A percentile compares a stretch with the other conserved stretches of the same genome.
Conservation (phyloP, 2,797 vertebrate species). For the Sebastes oblongus region DNA sequence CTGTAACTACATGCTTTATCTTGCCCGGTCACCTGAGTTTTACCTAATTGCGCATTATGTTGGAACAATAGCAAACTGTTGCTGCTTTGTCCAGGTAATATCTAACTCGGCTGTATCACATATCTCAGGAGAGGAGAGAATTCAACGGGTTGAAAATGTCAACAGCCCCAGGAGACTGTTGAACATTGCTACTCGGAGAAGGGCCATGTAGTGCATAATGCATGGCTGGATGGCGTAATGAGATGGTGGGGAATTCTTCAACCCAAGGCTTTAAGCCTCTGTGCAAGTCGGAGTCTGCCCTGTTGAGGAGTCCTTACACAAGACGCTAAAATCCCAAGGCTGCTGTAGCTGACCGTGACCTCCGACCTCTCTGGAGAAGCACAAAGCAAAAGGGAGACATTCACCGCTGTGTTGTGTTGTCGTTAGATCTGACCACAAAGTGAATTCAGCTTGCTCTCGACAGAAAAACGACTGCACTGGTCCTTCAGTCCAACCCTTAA, state of each 20-base stretch:
- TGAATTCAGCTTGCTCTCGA: not conserved
- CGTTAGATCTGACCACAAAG: not conserved
- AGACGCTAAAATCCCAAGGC: not conserved
- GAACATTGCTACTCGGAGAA: conserved; percentile 26
- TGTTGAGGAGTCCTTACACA: not conserved
- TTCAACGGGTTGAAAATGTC: conserved; percentile 62
- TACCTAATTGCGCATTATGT: conserved; percentile 66
- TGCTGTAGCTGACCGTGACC: not conserved
- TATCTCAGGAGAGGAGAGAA: conserved; percentile 54
- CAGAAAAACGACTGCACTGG: not conserved
- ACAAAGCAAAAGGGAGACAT: not conserved
- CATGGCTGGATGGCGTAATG: conserved; percentile 20
- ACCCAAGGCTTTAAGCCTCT: conserved; percentile 1
- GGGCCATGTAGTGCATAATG: conserved; percentile 35
- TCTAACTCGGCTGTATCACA: conserved; percentile 40
- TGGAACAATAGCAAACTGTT: conserved; percentile 59
- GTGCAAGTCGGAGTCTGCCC: not conserved
- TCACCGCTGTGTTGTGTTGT: not conserved
- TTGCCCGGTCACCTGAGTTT: conserved; percentile 54
- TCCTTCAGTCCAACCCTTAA: not conserved
- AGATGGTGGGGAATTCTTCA: conserved; percentile 16
- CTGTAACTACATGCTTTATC: conserved; percentile 56
- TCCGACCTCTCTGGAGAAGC: not conserved
- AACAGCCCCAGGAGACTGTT: conserved; percentile 39
- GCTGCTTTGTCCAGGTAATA: conserved; percentile 57